Base-by-base conservation (phyloP, 64 coral and sea anemone genomes). In the Actinia tenebrosa region DNA sequence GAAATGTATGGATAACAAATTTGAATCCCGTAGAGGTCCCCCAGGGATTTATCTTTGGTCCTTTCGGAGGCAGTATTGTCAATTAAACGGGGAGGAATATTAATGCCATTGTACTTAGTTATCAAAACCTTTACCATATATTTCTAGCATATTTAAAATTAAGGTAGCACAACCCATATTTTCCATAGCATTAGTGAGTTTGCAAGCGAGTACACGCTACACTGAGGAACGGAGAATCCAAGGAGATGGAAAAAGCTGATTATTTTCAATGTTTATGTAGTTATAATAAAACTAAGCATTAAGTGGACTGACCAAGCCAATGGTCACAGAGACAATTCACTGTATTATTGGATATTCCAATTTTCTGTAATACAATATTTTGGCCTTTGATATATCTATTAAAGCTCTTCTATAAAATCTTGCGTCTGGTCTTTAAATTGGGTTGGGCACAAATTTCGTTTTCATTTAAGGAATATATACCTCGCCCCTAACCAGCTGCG, bases 381-480 rank as follows among this genome's bases (percentile, higher is more conserved):
- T 81, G 79, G 79, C 79, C 79, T 81, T 81, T 81, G 79, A 81
- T 81, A 81, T 81, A 81, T 81, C 79, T 81, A 81, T 50, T 81
- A 81, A 81, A 81, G 50, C 79, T 81, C 43, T 81, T 81, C 79
- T 81, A 37, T 50, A 81, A 81, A 81, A 22, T 43, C 64, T 20
- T 30, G n/a, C 20, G 69, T 75, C 11, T 11, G 26, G 9, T 75
- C 1, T 27, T 75, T 14, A 14, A 30, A 15, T 75, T 10, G 69
- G 69, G 27, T 0, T 30, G 2, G 69, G 7, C 3, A 13, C 25
- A 58, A 58, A 58, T 2, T 11, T 58, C 2, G 10, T 2, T 58
- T 11, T 58, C 56, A 58, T 50, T 50, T 50, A 50, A 50, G 47
- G 7, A 50, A 37, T 37, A 0, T 37, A 37, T 37, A 37, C 30